Evolutionary conservation across 1,140 invertebrate species (phyloP).

Genomic region (Vanessa tameamea): DNA sequence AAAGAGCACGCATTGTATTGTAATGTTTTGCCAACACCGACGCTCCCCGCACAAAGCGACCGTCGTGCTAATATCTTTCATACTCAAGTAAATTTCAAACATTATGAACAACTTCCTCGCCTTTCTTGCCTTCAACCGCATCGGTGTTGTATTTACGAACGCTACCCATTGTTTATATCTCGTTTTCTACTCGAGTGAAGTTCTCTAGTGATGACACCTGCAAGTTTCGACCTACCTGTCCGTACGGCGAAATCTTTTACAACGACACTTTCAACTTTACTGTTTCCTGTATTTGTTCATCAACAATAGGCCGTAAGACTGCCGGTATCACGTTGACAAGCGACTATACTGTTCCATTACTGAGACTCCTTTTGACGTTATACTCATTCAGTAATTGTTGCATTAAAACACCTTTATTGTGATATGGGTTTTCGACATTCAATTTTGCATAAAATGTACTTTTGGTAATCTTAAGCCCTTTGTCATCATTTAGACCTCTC

Average conservation of each 20-base stretch:
- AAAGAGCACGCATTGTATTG: slow-evolving; percentile 39
- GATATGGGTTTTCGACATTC: background rate
- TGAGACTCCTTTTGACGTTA: slow-evolving; percentile 51
- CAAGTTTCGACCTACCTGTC: slow-evolving; percentile 68
- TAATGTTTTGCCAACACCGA: slow-evolving; percentile 67
- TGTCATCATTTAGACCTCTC: background rate
- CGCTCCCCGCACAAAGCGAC: slow-evolving; percentile 44
- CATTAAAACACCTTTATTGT: slow-evolving; percentile 18
- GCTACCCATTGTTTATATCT: slow-evolving; percentile 61
- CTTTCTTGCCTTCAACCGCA: slow-evolving; percentile 60
- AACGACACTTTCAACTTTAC: slow-evolving; percentile 72
- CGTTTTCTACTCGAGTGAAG: slow-evolving; percentile 59
- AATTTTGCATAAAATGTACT: slow-evolving; percentile 20
- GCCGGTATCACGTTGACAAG: slow-evolving; percentile 53
- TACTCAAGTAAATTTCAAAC: slow-evolving; percentile 46
- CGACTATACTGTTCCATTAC: slow-evolving; percentile 47
- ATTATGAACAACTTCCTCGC: slow-evolving; percentile 70
- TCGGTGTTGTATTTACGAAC: slow-evolving; percentile 49
- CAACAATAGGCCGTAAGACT: slow-evolving; percentile 73
- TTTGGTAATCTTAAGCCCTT: slow-evolving; percentile 4
- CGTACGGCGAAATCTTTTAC: slow-evolving; percentile 68
- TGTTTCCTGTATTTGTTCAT: slow-evolving; percentile 76
- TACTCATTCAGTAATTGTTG: slow-evolving; percentile 45
- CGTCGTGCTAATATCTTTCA: slow-evolving; percentile 54
- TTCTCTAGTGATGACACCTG: slow-evolving; percentile 59